Conservation (phyloP, 2,888 invertebrate genomes). For the Strigamia crassipes region DNA sequence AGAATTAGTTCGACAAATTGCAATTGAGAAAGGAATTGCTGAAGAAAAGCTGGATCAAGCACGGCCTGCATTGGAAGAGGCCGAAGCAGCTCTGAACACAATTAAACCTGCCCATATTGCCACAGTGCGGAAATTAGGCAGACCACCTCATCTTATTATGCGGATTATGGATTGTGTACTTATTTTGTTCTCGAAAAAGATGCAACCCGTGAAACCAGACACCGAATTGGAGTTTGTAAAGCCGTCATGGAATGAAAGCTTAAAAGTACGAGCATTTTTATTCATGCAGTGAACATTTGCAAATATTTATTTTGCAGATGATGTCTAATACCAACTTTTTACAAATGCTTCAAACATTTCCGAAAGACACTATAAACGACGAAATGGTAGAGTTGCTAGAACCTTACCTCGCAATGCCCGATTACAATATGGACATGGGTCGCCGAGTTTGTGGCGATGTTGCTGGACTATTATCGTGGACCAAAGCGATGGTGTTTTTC, state of each 20-base stretch:
- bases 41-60: conserved; percentile 93
- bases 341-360: conserved; percentile 88
- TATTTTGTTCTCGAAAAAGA: conserved; percentile 85
- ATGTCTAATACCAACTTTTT: conserved; percentile 95
- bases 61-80: conserved; percentile 92
- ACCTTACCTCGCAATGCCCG: conserved; percentile 93
- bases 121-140: conserved; percentile 88
- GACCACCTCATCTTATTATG: conserved; percentile 95
- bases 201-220: conserved; percentile 82
- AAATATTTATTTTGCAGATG: conserved; percentile 66
- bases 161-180: conserved; percentile 97
- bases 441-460: conserved; percentile 95
- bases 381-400: conserved; percentile 93
- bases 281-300: neutral
- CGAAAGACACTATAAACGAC: conserved; percentile 94
- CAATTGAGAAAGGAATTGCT: conserved; percentile 85
- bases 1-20: conserved; percentile 80
- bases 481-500: conserved; percentile 93
- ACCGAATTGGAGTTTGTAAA: conserved; percentile 82
- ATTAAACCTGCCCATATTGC: conserved; percentile 96
- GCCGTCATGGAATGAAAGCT: conserved; percentile 94
- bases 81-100: conserved; percentile 91
- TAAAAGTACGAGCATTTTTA: conserved; percentile 69
- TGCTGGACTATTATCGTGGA: conserved; percentile 93
- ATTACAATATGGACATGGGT: conserved; percentile 96